Evolutionary conservation across 2,797 vertebrate genomes (phyloP).

Genomic region (Hydrophis major): DNA sequence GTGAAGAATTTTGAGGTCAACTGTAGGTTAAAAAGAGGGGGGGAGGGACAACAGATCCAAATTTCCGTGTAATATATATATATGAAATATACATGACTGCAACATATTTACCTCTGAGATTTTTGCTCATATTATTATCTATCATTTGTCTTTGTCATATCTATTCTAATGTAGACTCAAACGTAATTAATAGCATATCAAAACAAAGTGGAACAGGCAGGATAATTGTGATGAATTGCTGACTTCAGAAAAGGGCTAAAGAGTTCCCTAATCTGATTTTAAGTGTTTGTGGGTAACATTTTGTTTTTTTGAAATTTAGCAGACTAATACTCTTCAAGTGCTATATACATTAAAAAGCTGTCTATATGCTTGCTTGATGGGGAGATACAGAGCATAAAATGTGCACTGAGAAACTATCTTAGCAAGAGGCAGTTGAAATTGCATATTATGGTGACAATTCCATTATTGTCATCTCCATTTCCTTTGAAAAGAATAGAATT

Average conservation of each 20-base stretch:
- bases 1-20: background rate
- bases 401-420: background rate
- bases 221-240: background rate
- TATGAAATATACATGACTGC: background rate
- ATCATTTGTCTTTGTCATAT: conserved; percentile 19
- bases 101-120: background rate
- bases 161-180: background rate
- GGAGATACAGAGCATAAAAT: background rate
- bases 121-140: background rate
- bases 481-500: background rate
- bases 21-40: background rate
- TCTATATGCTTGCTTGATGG: background rate
- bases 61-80: conserved; percentile 1
- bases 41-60: background rate
- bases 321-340: background rate
- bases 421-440: background rate
- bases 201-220: conserved; percentile 3
- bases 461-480: background rate
- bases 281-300: background rate
- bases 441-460: background rate
- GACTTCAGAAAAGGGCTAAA: background rate
- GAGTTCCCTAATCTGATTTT: background rate
- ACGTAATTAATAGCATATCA: background rate
- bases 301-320: background rate
- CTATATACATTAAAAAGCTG: background rate